Evolutionary conservation across 2,888 invertebrate species (phyloP).

Genomic region (Spodoptera exigua): DNA sequence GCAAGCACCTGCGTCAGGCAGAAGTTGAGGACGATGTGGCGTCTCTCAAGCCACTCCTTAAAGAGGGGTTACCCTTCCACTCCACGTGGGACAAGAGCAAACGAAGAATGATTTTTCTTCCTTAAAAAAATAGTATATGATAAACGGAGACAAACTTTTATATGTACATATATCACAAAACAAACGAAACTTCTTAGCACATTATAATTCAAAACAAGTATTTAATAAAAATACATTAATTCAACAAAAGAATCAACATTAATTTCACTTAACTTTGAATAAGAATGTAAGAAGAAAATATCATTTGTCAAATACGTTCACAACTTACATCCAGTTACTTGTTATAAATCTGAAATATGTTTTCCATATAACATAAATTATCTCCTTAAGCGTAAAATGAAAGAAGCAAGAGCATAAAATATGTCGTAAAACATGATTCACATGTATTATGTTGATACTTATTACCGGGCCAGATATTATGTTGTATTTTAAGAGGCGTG

Average conservation of each 20-base stretch:
- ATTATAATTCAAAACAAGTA: too few species aligned
- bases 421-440: slow-evolving; percentile 77
- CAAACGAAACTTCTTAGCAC: too few species aligned
- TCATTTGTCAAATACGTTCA: slow-evolving; percentile 58
- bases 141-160: too few species aligned
- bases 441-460: slow-evolving; percentile 72
- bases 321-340: slow-evolving; percentile 61
- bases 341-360: slow-evolving; percentile 67
- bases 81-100: too few species aligned
- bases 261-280: slow-evolving; percentile 44
- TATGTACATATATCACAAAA: too few species aligned
- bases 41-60: too few species aligned
- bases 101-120: too few species aligned
- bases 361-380: slow-evolving; percentile 67
- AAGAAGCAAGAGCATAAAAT: slow-evolving; percentile 73
- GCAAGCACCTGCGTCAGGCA: too few species aligned
- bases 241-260: slow-evolving; percentile 31
- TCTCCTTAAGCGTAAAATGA: slow-evolving; percentile 70
- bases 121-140: too few species aligned
- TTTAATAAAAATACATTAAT: slow-evolving; percentile 7
- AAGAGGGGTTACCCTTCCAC: too few species aligned
- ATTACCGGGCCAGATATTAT: slow-evolving; percentile 72
- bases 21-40: too few species aligned
- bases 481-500: slow-evolving; percentile 78
- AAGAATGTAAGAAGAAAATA: slow-evolving; percentile 52